Evolutionary conservation across 2,888 invertebrate species (phyloP).

Genomic region (Campopleginae sp.): DNA sequence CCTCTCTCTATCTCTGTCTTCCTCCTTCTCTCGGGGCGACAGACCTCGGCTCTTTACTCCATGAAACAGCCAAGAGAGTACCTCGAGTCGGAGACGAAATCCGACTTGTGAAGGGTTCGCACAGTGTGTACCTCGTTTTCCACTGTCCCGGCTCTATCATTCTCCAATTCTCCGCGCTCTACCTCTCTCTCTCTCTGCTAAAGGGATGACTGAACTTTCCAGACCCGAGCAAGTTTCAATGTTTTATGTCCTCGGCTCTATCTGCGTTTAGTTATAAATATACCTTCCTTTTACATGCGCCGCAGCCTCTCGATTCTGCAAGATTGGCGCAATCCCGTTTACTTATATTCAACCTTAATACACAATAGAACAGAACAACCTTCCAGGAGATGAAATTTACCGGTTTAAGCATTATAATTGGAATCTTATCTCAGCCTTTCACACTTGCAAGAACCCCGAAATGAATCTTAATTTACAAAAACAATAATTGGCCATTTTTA

Average conservation of each 20-base stretch:
- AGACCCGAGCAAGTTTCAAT: slow-evolving; percentile 44
- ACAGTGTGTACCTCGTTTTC: slow-evolving; percentile 59
- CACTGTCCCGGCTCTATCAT: slow-evolving; percentile 46
- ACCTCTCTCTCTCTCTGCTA: slow-evolving; percentile 1
- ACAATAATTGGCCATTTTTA: background rate
- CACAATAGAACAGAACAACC: background rate
- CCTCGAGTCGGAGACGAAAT: slow-evolving; percentile 41
- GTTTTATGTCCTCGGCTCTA: background rate
- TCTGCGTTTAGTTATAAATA: background rate
- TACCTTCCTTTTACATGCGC: background rate
- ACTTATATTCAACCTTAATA: slow-evolving; percentile 35
- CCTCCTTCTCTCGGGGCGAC: slow-evolving; percentile 7
- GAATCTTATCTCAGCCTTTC: background rate
- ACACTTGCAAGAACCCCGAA: background rate
- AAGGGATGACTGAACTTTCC: slow-evolving; percentile 63
- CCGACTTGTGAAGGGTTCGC: slow-evolving; percentile 36
- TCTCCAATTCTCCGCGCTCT: slow-evolving; percentile 11
- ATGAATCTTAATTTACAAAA: background rate
- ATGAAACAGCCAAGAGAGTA: slow-evolving; percentile 32
- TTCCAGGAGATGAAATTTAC: background rate
- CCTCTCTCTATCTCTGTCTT: background rate
- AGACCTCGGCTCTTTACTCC: slow-evolving; percentile 26
- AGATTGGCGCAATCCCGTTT: slow-evolving; percentile 39
- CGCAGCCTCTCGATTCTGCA: background rate
- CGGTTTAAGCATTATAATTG: slow-evolving; percentile 5